Evolutionary conservation across 2,888 invertebrate genomes (phyloP), one percentile per base, ranked within the genome.

Genomic region (Chloroclystis v-ata): DNA sequence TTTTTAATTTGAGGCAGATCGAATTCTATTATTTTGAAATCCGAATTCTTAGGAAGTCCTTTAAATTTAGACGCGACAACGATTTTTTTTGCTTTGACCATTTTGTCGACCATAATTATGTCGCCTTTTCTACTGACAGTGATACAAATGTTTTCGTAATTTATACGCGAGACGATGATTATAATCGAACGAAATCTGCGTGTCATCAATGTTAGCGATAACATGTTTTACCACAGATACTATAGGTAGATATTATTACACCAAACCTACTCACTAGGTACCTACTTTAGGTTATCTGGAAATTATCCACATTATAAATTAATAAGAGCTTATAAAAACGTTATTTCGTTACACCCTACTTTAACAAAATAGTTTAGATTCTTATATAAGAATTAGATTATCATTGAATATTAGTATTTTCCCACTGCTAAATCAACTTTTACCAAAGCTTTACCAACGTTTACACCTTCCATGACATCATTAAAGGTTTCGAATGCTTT

Each of bases 1-100:
- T 91, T 83, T 58, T 90, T 74, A 0, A 93, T 60, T 8, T 87
- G 69, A 3, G 90, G 90, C 16, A 93, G 63, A 29, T 90, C 89
- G 61, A 91, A 89, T 62, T 92, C 91, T 1, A 90, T 87, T 1
- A 93, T 61, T 59, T 89, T 78, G 24, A 91, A 86, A 72, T 93
- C 91, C 0, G 84, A 75, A 20, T 77, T 67, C 57, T 90, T 90
- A 0, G 92, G 92, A 8, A 86, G 69, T 1, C 91, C 92, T 20
- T 89, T 70, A 60, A 92, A 92, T 37, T 81, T 71, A 51, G 88
- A 89, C 9, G 75, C 83, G 11, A 91, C 69, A 2, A 91, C 79
- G 66, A 89, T 92, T 69, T 89, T 90, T 59, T 88, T 89, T 12
- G 89, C 89, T 44, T 82, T 83, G 26, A 90, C 83, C 86, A 89